A percentile compares a stretch with the other conserved stretches of the same genome.
phyloP scores from a whole-genome alignment of 2,888 invertebrate species.

The Embidobia sp. region DNA sequence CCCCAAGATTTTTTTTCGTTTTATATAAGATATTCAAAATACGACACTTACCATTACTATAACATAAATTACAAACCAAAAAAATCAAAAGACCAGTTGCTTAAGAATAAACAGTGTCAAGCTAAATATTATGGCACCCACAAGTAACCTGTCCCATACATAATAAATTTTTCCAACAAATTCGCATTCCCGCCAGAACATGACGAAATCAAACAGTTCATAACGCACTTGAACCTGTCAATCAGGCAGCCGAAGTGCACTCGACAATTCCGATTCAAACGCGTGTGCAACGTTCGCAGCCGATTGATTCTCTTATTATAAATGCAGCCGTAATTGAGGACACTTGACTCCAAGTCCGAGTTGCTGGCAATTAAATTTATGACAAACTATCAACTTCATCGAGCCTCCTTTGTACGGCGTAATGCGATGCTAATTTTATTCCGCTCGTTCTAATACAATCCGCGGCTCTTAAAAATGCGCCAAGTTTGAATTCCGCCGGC shows the following conservation, averaged over 20 bases:
- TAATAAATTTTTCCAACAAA: background rate
- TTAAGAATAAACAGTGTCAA: too few species aligned
- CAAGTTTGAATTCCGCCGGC: slow-evolving; percentile 35
- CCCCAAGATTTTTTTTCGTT: too few species aligned
- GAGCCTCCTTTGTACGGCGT: slow-evolving; percentile 18
- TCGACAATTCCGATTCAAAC: slow-evolving; percentile 12
- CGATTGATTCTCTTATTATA: slow-evolving; percentile 21
- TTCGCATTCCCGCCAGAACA: background rate
- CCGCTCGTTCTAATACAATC: slow-evolving; percentile 42
- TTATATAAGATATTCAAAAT: too few species aligned
- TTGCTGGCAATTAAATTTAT: slow-evolving; percentile 40
- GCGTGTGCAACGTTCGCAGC: slow-evolving; percentile 2
- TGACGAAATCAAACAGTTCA: slow-evolving; percentile 8
- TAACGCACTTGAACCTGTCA: slow-evolving; percentile 23
- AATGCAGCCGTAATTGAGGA: slow-evolving; percentile 21
- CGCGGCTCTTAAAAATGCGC: slow-evolving; percentile 25
- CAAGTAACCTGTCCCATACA: background rate
- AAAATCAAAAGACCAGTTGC: too few species aligned
- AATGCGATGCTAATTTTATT: slow-evolving; percentile 47
- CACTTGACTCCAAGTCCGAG: slow-evolving; percentile 40
- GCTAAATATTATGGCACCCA: too few species aligned
- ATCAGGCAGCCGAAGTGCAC: slow-evolving; percentile 10
- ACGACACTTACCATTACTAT: too few species aligned
- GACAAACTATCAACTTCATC: slow-evolving; percentile 31
- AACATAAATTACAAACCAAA: too few species aligned